Conservation (phyloP, 2,797 vertebrate species). For the Urocyon cinereoargenteus region DNA sequence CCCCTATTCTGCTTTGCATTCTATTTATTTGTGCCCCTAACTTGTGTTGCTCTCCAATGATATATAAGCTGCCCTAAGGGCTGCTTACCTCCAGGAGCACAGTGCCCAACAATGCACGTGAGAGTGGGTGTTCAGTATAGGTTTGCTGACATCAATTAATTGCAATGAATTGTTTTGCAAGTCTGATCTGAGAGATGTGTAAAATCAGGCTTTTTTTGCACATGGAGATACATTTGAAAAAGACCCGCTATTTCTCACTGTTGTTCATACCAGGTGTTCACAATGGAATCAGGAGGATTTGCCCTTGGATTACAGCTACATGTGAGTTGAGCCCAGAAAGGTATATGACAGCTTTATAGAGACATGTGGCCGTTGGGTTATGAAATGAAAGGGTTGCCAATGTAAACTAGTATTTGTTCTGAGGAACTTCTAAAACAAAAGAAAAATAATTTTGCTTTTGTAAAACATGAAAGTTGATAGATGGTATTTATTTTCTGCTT, state of each 20-base stretch:
- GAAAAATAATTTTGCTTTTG: conserved; percentile 70
- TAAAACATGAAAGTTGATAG: conserved; percentile 63
- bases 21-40: neutral
- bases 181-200: neutral
- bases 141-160: conserved; percentile 48
- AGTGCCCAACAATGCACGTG: neutral
- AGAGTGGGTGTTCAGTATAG: neutral
- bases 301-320: conserved; percentile 63
- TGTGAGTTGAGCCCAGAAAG: conserved; percentile 45
- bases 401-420: conserved; percentile 68
- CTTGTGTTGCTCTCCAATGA: neutral
- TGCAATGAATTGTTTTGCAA: neutral
- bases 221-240: conserved; percentile 9
- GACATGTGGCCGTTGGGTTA: neutral
- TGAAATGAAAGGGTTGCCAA: conserved; percentile 34
- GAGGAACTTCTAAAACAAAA: conserved; percentile 61
- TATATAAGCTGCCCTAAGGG: neutral
- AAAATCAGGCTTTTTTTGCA: conserved; percentile 51
- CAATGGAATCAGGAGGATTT: conserved; percentile 60
- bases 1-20: neutral
- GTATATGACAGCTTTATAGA: conserved; percentile 49
- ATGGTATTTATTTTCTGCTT: conserved; percentile 75
- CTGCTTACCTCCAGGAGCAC: neutral
- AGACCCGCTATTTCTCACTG: neutral
- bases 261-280: conserved; percentile 54